Evolutionary conservation across 2,797 vertebrate species (phyloP).

Genomic region (Leontocebus nigricollis): DNA sequence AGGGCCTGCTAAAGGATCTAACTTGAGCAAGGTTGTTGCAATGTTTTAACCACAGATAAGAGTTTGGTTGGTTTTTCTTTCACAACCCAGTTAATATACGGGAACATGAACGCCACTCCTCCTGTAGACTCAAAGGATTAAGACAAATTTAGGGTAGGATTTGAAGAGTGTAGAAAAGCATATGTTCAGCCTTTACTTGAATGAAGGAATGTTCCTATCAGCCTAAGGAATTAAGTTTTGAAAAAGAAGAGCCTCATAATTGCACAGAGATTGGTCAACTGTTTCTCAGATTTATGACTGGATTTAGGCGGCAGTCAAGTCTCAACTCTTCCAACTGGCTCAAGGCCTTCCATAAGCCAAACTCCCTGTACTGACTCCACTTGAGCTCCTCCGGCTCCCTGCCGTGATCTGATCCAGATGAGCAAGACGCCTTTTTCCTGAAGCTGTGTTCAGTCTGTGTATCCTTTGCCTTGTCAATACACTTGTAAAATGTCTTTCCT

Average conservation of each 20-base stretch:
- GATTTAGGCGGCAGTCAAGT: not conserved
- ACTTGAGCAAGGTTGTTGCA: constrained; percentile 4
- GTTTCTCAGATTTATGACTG: constrained; percentile 4
- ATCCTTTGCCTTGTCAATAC: not conserved
- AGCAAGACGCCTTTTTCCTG: not conserved
- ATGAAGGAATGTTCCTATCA: constrained; percentile 55
- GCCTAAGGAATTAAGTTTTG: constrained; percentile 55
- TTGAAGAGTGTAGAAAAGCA: constrained; percentile 37
- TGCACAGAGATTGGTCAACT: not conserved
- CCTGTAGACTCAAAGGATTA: constrained; percentile 52
- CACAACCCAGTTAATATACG: constrained; percentile 30
- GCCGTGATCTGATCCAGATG: not conserved
- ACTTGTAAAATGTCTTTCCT: not conserved
- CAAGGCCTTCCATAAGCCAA: not conserved
- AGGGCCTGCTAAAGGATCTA: constrained; percentile 10
- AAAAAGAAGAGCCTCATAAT: not conserved
- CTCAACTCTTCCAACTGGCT: not conserved
- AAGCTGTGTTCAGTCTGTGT: not conserved
- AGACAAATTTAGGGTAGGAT: constrained; percentile 55
- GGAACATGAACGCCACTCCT: not conserved
- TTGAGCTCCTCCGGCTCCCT: not conserved
- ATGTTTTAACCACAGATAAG: constrained; percentile 52
- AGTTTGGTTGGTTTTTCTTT: constrained; percentile 17
- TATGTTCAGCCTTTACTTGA: constrained; percentile 45
- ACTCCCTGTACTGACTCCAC: not conserved